Percentiles rank a stretch among this genome's conserved stretches.
phyloP scores from a whole-genome alignment of 2,113 vertebrate species.

The Cyphomyrus plagiostoma region DNA sequence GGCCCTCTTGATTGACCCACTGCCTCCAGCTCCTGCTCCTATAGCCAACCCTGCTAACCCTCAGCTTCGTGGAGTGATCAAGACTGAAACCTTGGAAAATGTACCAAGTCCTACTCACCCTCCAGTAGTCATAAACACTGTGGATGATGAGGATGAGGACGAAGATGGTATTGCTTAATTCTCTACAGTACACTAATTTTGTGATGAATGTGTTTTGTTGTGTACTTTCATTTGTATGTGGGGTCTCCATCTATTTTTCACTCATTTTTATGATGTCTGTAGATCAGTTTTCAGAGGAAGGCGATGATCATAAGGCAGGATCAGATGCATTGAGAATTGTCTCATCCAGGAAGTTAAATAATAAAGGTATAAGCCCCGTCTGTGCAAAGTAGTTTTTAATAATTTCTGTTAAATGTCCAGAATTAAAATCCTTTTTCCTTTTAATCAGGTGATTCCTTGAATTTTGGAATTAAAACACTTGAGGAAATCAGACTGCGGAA shows the following conservation, averaged over 20 bases:
- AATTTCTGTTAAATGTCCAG: not conserved
- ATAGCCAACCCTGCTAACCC: constrained; percentile 67
- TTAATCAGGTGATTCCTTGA: constrained; percentile 66
- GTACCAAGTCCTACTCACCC: constrained; percentile 94
- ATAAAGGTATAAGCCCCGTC: constrained; percentile 54
- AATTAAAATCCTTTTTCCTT: constrained; percentile 7
- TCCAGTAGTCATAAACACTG: constrained; percentile 91
- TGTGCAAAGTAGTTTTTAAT: not conserved
- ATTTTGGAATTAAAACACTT: constrained; percentile 86
- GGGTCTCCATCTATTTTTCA: not conserved
- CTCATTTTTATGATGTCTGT: constrained; percentile 25
- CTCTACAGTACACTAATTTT: not conserved
- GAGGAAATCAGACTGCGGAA: constrained; percentile 82
- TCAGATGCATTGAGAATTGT: constrained; percentile 45
- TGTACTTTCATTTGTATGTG: not conserved
- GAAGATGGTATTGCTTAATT: constrained; percentile 67
- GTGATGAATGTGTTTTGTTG: accelerated
- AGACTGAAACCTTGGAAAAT: constrained; percentile 79
- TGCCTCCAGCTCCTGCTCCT: constrained; percentile 48
- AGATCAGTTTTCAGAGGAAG: constrained; percentile 94
- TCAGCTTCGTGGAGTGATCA: constrained; percentile 81
- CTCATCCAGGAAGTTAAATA: constrained; percentile 65
- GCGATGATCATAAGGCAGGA: constrained; percentile 66
- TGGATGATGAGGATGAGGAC: constrained; percentile 90
- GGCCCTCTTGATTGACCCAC: constrained; percentile 48